phyloP scores from a whole-genome alignment of 2,113 vertebrate genomes.

The Marmota monax region DNA sequence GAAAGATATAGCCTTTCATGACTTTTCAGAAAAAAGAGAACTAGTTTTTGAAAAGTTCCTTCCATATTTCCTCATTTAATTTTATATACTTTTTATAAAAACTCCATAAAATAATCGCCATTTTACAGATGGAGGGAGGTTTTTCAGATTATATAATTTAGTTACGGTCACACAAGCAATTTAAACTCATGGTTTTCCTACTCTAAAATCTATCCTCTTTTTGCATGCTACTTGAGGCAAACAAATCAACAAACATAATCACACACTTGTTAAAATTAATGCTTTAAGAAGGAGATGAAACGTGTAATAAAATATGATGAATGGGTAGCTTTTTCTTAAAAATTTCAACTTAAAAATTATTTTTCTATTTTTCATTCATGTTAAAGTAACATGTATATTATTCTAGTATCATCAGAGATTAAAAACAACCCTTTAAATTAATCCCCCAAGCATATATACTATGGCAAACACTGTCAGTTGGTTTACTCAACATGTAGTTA shows the following conservation, averaged over 20 bases:
- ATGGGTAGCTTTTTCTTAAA: background rate
- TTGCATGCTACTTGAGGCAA: background rate
- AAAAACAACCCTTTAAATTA: background rate
- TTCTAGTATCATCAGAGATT: background rate
- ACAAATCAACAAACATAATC: background rate
- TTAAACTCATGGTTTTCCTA: background rate
- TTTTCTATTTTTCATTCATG: background rate
- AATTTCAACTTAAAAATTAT: background rate
- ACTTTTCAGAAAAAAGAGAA: constrained; percentile 9
- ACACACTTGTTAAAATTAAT: background rate
- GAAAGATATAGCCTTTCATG: background rate
- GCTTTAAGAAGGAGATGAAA: background rate
- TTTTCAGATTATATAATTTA: background rate
- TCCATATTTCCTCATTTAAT: constrained; percentile 1
- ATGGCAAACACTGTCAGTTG: background rate
- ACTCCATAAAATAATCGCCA: background rate
- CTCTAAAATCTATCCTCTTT: background rate
- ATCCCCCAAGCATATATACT: background rate
- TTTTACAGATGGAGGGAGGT: background rate
- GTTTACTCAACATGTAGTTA: background rate
- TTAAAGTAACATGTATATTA: background rate
- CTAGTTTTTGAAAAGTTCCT: background rate
- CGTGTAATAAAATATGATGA: background rate
- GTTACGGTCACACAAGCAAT: background rate
- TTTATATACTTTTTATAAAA: background rate